Evolutionary conservation across 1,140 invertebrate species (phyloP), one percentile per base, ranked within the genome.

Genomic region (Drosophila tsacasi): DNA sequence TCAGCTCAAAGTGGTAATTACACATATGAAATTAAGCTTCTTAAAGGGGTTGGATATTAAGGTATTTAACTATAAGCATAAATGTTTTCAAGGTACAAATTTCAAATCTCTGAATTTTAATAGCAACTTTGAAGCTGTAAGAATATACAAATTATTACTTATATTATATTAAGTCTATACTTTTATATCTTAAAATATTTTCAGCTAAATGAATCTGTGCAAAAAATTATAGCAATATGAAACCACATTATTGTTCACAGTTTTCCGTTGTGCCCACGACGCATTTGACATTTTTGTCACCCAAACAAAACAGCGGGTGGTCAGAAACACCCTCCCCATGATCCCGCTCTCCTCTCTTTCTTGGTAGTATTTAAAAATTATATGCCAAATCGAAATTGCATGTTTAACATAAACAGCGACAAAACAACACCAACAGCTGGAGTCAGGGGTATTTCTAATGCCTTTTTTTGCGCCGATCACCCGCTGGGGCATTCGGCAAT

Each of bases 371-470:
- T 89, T 84, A 89, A 89, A 89, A 89, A 89, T 89, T 89, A 90
- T 90, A 90, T 89, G 85, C 81, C 81, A 89, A 89, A 89, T 90
- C 84, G 84, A 90, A 89, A 90, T 89, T 84, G 84, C 84, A 90
- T 87, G 84, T 87, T 89, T 78, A 72, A 87, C 84, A 87, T 83
- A 81, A 83, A 80, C 80, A 87, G 66, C 83, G 59, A 72, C 66
- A 72, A 65, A 65, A 52, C 47, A 76, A 46, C 47, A 75, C 49
- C 52, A 76, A 58, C 52, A 40, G 60, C 54, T 54, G 59, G 37
- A 23, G 52, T 52, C 64, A 44, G 59, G 86, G 61, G 83, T 69
- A 73, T 66, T 69, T 81, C 76, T 80, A 89, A 89, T 89, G 76
- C 78, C 69, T 61, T 72, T 67, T 76, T 83, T 46, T 52, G 25